phyloP scores from a whole-genome alignment of 2,113 vertebrate species.

The Chaenocephalus aceratus region DNA sequence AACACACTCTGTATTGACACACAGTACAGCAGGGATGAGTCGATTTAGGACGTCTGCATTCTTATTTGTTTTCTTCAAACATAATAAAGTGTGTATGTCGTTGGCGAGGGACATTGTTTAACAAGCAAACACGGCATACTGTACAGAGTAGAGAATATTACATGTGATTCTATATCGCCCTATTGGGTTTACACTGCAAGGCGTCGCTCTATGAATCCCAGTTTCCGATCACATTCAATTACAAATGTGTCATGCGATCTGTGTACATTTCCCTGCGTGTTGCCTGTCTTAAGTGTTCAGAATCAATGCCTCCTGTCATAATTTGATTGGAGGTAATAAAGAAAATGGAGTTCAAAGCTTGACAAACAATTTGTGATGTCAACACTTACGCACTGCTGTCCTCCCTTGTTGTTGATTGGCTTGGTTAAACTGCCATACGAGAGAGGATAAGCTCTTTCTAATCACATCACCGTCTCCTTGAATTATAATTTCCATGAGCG shows the following conservation, averaged over 20 bases:
- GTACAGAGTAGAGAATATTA: not conserved
- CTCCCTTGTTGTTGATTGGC: conserved; percentile 58
- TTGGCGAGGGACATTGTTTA: not conserved
- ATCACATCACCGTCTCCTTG: conserved; percentile 73
- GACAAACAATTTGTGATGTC: conserved; percentile 6
- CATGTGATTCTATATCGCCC: not conserved
- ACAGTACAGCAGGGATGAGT: not conserved
- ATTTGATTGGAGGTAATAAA: not conserved
- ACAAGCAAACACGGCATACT: not conserved
- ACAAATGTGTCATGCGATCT: not conserved
- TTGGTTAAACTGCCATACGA: conserved; percentile 38
- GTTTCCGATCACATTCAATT: not conserved
- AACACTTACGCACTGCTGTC: conserved; percentile 13
- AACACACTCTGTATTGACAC: no score
- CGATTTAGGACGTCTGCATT: not conserved
- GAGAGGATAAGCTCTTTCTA: conserved; percentile 59
- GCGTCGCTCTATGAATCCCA: not conserved
- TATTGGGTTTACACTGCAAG: not conserved
- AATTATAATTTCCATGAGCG: conserved; percentile 72
- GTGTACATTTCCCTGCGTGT: not conserved
- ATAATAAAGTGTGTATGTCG: not conserved
- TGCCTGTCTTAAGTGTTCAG: not conserved
- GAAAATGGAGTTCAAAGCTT: not conserved
- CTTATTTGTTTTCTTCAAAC: not conserved
- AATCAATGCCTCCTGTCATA: not conserved